Conservation (phyloP, 2,888 invertebrate genomes). For the Tiliacea aurago region DNA sequence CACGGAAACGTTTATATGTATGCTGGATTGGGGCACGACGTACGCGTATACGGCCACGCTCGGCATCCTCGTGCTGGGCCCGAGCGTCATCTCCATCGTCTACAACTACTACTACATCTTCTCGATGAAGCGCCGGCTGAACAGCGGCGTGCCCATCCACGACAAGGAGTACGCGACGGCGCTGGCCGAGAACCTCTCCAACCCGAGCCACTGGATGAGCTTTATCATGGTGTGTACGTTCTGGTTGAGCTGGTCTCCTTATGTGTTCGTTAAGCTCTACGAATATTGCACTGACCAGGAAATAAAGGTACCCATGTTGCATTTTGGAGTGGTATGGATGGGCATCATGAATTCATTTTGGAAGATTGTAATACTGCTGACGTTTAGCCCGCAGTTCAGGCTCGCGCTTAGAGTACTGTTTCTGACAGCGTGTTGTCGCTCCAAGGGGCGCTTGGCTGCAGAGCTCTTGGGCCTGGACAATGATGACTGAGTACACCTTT, state of each 20-base stretch:
- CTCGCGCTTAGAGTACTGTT: constrained; percentile 96
- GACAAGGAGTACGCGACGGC: constrained; percentile 98
- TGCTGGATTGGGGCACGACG: constrained; percentile 99
- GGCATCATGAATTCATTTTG: constrained; percentile 98
- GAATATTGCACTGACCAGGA: constrained; percentile 92
- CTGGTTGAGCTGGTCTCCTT: constrained; percentile 98
- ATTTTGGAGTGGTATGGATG: constrained; percentile 98
- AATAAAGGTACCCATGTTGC: constrained; percentile 95
- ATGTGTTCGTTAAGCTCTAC: constrained; percentile 95
- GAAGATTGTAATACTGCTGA: constrained; percentile 97
- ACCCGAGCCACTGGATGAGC: constrained; percentile 98
- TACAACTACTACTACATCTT: constrained; percentile 99
- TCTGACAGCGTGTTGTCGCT: constrained; percentile 96
- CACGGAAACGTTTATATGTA: constrained; percentile 97
- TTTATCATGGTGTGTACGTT: constrained; percentile 97
- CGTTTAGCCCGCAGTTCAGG: constrained; percentile 98
- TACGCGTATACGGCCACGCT: constrained; percentile 98
- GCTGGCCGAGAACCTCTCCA: constrained; percentile 96
- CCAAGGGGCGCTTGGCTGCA: constrained; percentile 95
- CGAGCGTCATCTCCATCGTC: constrained; percentile 97
- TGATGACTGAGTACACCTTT: constrained; percentile 92
- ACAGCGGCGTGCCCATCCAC: constrained; percentile 96
- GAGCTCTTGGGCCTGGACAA: constrained; percentile 96
- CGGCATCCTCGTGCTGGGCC: constrained; percentile 97
- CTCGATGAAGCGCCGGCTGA: constrained; percentile 96